Evolutionary conservation across 2,888 invertebrate species (phyloP).

Genomic region (Aleiodes testaceus): DNA sequence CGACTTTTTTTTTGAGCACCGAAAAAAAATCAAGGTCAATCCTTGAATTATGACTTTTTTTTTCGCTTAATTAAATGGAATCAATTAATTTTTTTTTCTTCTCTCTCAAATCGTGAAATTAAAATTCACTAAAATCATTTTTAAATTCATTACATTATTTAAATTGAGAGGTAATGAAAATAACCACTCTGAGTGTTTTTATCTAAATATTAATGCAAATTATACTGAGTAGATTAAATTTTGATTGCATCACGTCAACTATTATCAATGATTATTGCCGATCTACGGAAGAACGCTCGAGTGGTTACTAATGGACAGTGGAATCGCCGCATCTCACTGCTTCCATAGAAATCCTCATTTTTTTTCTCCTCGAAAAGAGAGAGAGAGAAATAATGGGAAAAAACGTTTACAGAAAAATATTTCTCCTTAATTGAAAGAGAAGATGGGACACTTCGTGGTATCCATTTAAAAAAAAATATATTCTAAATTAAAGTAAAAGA

Average conservation of each 20-base stretch:
- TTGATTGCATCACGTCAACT: slow-evolving; percentile 28
- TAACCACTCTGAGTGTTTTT: slow-evolving; percentile 13
- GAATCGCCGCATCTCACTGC: slow-evolving; percentile 19
- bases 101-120: slow-evolving; percentile 41
- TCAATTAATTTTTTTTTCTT: not conserved
- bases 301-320: slow-evolving; percentile 27
- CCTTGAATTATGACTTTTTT: not conserved
- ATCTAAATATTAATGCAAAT: slow-evolving; percentile 29
- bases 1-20: too few species aligned
- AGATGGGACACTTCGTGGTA: not conserved
- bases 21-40: too few species aligned
- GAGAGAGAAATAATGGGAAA: slow-evolving; percentile 12
- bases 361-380: slow-evolving; percentile 16
- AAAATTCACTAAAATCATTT: not conserved
- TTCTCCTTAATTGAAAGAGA: not conserved
- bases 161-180: not conserved
- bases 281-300: slow-evolving; percentile 27
- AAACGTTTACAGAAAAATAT: slow-evolving; percentile 2
- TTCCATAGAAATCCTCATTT: slow-evolving; percentile 29
- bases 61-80: slow-evolving; percentile 56
- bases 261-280: slow-evolving; percentile 36
- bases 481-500: too few species aligned
- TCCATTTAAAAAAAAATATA: too few species aligned
- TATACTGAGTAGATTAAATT: slow-evolving; percentile 29
- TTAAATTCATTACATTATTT: not conserved